Conservation (phyloP, 2,797 vertebrate genomes). For the Emys orbicularis region DNA sequence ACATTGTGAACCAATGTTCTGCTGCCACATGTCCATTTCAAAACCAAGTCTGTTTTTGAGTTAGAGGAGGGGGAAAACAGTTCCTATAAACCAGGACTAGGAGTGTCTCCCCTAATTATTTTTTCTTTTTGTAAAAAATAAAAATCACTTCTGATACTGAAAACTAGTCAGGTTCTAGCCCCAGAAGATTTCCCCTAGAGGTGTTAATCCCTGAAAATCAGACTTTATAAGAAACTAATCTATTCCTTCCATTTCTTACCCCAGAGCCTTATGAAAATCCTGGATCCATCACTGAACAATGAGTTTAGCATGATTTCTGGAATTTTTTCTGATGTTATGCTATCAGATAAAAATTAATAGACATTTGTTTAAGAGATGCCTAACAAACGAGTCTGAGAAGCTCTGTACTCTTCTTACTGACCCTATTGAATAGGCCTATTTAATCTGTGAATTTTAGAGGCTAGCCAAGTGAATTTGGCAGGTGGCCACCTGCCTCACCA, state of each 20-base stretch:
- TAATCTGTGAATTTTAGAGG: constrained; percentile 1
- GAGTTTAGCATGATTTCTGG: background rate
- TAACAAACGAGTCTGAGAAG: constrained; percentile 11
- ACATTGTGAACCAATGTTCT: background rate
- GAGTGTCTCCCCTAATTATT: background rate
- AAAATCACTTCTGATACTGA: background rate
- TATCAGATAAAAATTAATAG: background rate
- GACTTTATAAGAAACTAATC: background rate
- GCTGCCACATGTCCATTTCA: background rate
- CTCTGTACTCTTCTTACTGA: background rate
- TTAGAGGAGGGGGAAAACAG: background rate
- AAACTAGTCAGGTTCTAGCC: background rate
- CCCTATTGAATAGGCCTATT: background rate
- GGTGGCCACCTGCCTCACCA: background rate
- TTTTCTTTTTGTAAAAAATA: background rate
- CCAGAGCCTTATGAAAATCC: background rate
- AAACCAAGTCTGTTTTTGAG: background rate
- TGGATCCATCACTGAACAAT: background rate
- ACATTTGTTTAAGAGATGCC: constrained; percentile 23
- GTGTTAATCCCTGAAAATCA: background rate
- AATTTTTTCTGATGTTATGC: background rate
- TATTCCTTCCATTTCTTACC: background rate
- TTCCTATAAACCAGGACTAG: background rate
- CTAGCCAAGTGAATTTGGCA: background rate
- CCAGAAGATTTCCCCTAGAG: background rate